phyloP scores from a whole-genome alignment of 35 echinoderm and acorn worm species.

The Lytechinus pictus region DNA sequence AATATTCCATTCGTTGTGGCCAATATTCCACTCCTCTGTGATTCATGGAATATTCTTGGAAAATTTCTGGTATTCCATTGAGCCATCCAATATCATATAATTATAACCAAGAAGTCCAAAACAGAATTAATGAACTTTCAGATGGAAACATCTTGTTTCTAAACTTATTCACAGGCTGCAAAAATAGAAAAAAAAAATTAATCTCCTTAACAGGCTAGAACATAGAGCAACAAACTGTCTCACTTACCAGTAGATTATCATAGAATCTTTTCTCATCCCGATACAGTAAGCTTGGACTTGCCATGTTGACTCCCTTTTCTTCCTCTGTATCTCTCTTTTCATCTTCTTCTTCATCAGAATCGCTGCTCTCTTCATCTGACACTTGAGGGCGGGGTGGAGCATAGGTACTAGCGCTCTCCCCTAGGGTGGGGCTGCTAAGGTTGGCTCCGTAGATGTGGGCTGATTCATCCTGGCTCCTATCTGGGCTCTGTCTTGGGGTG shows the following conservation, averaged over 20 bases:
- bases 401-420: conserved; percentile 94
- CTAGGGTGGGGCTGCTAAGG: conserved; percentile 79
- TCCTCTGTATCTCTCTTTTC: conserved; percentile 3
- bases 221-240: neutral
- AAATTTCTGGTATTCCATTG: no score
- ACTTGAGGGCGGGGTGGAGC: conserved; percentile 46
- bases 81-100: no score
- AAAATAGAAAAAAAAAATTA: no score
- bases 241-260: conserved; percentile 82
- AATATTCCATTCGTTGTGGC: no score
- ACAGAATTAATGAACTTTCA: no score
- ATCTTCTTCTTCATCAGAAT: conserved; percentile 10
- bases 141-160: no score
- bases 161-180: no score
- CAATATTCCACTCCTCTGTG: no score
- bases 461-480: neutral
- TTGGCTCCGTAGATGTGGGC: conserved; percentile 50
- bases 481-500: conserved; percentile 11
- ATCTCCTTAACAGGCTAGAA: neutral
- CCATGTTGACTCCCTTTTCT: conserved; percentile 9
- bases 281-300: conserved; percentile 73
- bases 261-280: conserved; percentile 86
- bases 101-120: no score
- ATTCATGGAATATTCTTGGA: no score
- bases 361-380: conserved; percentile 11